Percentiles rank a stretch among this genome's conserved stretches.
These are phyloP conservation scores for Bombus pyrosoma DNA, from an alignment of 1,140 invertebrate species.

Conservation along the genomic window DNA sequence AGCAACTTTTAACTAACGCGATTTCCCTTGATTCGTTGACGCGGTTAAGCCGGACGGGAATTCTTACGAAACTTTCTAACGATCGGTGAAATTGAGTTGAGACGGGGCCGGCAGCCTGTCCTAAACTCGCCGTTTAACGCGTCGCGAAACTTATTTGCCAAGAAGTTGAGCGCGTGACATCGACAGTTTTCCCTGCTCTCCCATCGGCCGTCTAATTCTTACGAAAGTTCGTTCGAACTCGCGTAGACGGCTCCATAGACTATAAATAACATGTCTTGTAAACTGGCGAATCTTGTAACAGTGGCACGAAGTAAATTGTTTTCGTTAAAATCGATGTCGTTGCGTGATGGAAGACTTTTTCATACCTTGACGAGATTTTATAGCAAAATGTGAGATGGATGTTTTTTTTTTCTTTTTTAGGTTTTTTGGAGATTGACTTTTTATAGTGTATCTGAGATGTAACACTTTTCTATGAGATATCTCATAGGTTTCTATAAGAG, in stretches of 20 bases:
- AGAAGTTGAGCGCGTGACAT: slow-evolving; percentile 10
- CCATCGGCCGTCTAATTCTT: not conserved
- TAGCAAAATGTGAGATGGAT: no score
- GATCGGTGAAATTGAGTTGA: slow-evolving; percentile 22
- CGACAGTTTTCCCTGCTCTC: not conserved
- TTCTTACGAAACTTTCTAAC: slow-evolving; percentile 37
- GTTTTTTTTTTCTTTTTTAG: no score
- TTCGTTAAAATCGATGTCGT: not conserved
- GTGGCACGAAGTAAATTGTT: not conserved
- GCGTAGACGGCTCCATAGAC: no score
- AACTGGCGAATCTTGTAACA: not conserved
- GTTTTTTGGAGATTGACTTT: no score
- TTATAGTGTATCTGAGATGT: no score
- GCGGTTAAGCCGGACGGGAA: slow-evolving; percentile 22
- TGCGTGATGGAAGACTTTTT: no score
- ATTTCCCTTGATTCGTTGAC: slow-evolving; percentile 27
- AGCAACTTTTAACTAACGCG: slow-evolving; percentile 22
- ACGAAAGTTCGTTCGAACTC: not conserved
- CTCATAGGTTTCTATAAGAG: no score
- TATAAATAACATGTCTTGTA: not conserved
- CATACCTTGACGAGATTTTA: no score
- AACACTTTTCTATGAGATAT: no score
- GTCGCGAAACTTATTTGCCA: slow-evolving; percentile 18
- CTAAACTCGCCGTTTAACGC: slow-evolving; percentile 21
- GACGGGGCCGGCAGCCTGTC: not conserved